Percentiles rank a stretch among this genome's conserved stretches.
Conservation (phyloP, 2,888 invertebrate species). For the Drosophila sordidula region DNA sequence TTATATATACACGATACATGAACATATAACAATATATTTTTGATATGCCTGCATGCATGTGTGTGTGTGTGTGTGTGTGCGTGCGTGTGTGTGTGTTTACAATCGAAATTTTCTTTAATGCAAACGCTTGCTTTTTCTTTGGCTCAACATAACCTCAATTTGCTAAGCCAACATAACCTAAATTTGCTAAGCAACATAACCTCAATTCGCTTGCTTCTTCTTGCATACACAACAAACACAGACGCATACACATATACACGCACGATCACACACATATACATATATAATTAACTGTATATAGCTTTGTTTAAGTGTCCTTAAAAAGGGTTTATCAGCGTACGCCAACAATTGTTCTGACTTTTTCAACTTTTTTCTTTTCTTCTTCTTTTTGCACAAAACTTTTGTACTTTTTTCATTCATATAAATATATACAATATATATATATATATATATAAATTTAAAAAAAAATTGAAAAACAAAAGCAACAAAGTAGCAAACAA, state of each 20-base stretch:
- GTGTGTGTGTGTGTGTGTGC: conserved; percentile 19
- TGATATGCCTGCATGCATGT: conserved; percentile 63
- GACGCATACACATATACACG: not conserved
- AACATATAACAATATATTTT: conserved; percentile 61
- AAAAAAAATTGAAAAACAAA: not conserved
- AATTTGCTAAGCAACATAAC: conserved; percentile 15
- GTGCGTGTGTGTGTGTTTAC: conserved; percentile 14
- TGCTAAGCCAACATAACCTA: conserved; percentile 16
- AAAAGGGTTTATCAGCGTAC: conserved; percentile 61
- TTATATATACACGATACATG: conserved; percentile 27
- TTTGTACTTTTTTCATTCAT: conserved; percentile 23
- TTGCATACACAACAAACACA: conserved; percentile 1
- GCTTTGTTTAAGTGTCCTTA: conserved; percentile 83
- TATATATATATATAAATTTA: not conserved
- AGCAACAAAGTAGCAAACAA: conserved; percentile 14
- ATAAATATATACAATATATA: not conserved
- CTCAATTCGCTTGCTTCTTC: conserved; percentile 9
- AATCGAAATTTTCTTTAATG: conserved; percentile 5
- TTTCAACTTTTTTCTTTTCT: conserved; percentile 1
- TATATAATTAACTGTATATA: conserved; percentile 34
- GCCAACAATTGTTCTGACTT: conserved; percentile 6
- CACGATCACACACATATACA: conserved; percentile 4
- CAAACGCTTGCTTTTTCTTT: conserved; percentile 43
- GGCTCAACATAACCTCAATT: conserved; percentile 46
- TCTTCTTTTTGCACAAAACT: conserved; percentile 32